Evolutionary conservation across 2,888 invertebrate genomes (phyloP), one percentile per base, ranked within the genome.

Genomic region (Tetramorium bicarinatum): DNA sequence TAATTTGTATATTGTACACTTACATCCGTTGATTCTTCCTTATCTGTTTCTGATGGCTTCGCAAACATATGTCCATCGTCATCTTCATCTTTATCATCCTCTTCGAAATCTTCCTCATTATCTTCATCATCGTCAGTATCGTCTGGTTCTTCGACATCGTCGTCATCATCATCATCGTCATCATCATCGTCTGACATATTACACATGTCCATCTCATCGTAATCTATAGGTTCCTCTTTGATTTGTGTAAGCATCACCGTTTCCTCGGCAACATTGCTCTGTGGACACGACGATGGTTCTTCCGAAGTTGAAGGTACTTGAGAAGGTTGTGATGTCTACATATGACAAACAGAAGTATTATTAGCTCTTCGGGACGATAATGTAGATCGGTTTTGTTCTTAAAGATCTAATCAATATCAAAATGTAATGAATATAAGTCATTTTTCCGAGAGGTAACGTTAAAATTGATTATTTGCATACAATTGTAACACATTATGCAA

Each of bases 181-280:
- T 92, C 91, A 21, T 90, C 90, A 0, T 69, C 69, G 25, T 90
- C 91, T 29, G 29, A 29, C 29, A 29, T 29, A 29, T 29, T 29
- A 29, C 29, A 29, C 29, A 29, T 29, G 29, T 29, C 29, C 29
- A 29, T 29, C 92, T 94, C 94, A 38, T 94, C 94, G 66, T 94
- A 93, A 82, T 94, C 93, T 71, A 90, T 91, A 15, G 93, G 93
- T 85, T 95, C 94, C 85, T 93, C 93, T 85, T 94, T 94, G 47
- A 94, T 93, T 71, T 93, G 92, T 44, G 91, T 89, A 76, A 93
- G 89, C 85, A 89, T 88, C 83, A 88, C 79, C 38, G 90, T 89
- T 87, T 91, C 90, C 38, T 83, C 71, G 52, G 79, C 82, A 6
- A 88, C 38, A 74, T 87, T 89, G 75, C 79, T 83, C 67, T 87